phyloP scores from a whole-genome alignment of 2,113 vertebrate species.

The Xenopus laevis region DNA sequence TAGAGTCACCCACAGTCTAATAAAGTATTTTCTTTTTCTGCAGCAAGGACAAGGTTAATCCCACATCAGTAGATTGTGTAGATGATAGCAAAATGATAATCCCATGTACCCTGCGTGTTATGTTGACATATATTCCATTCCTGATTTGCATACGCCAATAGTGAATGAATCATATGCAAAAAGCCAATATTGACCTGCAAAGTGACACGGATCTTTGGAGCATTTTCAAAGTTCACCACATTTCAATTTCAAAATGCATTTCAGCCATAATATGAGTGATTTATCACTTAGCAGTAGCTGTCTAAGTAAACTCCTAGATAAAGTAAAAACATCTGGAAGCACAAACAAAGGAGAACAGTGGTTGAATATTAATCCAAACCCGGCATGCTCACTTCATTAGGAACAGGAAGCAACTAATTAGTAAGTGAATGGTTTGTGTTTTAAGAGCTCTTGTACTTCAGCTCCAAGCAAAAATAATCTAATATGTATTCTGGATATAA shows the following conservation, averaged over 20 bases:
- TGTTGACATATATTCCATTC: slow-evolving; percentile 48
- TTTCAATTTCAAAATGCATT: slow-evolving; percentile 78
- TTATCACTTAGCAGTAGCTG: slow-evolving; percentile 78
- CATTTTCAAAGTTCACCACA: slow-evolving; percentile 65
- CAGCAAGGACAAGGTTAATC: slow-evolving; percentile 37
- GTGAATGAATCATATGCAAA: slow-evolving; percentile 43
- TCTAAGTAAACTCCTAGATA: slow-evolving; percentile 75
- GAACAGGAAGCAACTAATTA: slow-evolving; percentile 75
- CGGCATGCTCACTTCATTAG: slow-evolving; percentile 69
- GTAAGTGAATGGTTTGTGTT: slow-evolving; percentile 65
- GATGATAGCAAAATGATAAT: slow-evolving; percentile 53
- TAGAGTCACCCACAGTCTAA: too few species aligned
- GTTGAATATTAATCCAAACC: slow-evolving; percentile 76
- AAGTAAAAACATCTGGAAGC: slow-evolving; percentile 81
- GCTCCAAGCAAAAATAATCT: slow-evolving; percentile 61
- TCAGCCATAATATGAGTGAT: slow-evolving; percentile 75
- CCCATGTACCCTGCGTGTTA: slow-evolving; percentile 46
- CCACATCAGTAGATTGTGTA: slow-evolving; percentile 43
- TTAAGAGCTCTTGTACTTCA: slow-evolving; percentile 60
- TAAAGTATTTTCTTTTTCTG: not conserved
- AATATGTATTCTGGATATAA: slow-evolving; percentile 61
- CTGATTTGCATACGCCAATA: slow-evolving; percentile 59
- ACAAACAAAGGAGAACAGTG: slow-evolving; percentile 67
- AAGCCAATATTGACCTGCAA: slow-evolving; percentile 58
- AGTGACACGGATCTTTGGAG: slow-evolving; percentile 61